phyloP scores from a whole-genome alignment of 2,888 invertebrate species.

The Spodoptera picta region DNA sequence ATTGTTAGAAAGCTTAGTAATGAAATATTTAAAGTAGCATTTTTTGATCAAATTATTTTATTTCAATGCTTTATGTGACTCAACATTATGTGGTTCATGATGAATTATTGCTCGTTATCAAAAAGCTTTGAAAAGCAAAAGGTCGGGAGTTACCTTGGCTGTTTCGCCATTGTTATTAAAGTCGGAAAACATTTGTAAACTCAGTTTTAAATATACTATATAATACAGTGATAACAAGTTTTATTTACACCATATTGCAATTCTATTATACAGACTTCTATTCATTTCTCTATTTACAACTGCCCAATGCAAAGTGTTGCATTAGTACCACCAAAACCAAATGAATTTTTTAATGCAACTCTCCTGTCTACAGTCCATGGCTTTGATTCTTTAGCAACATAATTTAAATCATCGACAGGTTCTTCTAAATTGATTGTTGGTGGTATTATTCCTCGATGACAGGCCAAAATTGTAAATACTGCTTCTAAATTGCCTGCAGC shows the following conservation, averaged over 20 bases:
- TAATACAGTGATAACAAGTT: slow-evolving; percentile 76
- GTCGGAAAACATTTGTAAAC: slow-evolving; percentile 84
- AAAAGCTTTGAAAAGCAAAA: slow-evolving; percentile 73
- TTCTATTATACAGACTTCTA: slow-evolving; percentile 1
- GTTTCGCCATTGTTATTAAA: slow-evolving; percentile 81
- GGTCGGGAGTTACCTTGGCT: slow-evolving; percentile 78
- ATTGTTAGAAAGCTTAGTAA: slow-evolving; percentile 85
- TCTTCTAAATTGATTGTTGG: slow-evolving; percentile 96
- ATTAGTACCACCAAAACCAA: slow-evolving; percentile 99
- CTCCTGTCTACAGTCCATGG: slow-evolving; percentile 89
- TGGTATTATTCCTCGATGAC: slow-evolving; percentile 93
- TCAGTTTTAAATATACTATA: slow-evolving; percentile 88
- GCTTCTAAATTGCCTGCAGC: slow-evolving; percentile 99
- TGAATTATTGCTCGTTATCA: slow-evolving; percentile 78
- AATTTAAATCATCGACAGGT: slow-evolving; percentile 91
- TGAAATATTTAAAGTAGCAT: slow-evolving; percentile 84
- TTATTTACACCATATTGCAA: slow-evolving; percentile 53
- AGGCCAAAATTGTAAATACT: slow-evolving; percentile 94
- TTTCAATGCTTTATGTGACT: slow-evolving; percentile 84
- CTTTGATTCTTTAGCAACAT: slow-evolving; percentile 89
- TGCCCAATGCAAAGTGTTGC: slow-evolving; percentile 93
- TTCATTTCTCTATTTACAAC: slow-evolving; percentile 44
- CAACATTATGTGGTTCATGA: slow-evolving; percentile 81
- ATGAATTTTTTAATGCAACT: slow-evolving; percentile 98
- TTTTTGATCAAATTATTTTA: slow-evolving; percentile 86